Evolutionary conservation across 2,888 invertebrate genomes (phyloP).

Genomic region (Diadegma fenestrale): DNA sequence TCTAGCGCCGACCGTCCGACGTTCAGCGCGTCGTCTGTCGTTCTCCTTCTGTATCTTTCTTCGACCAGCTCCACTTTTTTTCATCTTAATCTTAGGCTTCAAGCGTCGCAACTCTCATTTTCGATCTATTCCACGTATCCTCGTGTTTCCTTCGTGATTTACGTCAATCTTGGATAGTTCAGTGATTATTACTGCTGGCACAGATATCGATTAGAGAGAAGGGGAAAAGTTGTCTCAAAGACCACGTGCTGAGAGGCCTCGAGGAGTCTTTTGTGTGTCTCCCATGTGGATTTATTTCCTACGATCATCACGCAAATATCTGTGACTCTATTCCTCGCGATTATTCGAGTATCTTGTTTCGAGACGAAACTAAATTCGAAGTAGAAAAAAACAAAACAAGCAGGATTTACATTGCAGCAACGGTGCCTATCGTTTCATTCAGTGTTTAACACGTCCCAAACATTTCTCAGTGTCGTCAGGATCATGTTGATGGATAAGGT

Average conservation of each 20-base stretch:
- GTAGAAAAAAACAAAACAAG: neutral
- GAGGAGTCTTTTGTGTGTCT: conserved; percentile 2
- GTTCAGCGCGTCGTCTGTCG: conserved; percentile 71
- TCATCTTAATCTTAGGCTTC: neutral
- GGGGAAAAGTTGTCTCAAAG: neutral
- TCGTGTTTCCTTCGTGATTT: conserved; percentile 24
- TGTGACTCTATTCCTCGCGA: conserved; percentile 10
- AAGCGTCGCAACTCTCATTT: conserved; percentile 21
- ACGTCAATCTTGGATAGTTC: conserved; percentile 31
- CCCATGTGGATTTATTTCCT: neutral
- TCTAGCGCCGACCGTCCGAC: conserved; percentile 82
- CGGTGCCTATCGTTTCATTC: conserved; percentile 31
- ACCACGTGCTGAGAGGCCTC: neutral
- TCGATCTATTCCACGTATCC: conserved; percentile 23
- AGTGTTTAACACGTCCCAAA: conserved; percentile 49
- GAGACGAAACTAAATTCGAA: neutral
- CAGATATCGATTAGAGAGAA: conserved; percentile 10
- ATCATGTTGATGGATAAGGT: conserved; percentile 53
- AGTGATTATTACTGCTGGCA: conserved; percentile 42
- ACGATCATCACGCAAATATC: neutral
- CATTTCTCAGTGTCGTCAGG: conserved; percentile 53
- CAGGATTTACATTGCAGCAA: conserved; percentile 1
- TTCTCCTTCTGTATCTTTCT: conserved; percentile 71
- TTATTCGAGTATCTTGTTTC: neutral
- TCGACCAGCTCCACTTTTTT: conserved; percentile 41